Evolutionary conservation across 1,140 invertebrate species (phyloP), one percentile per base, ranked within the genome.

Genomic region (Daktulosphaira vitifoliae): DNA sequence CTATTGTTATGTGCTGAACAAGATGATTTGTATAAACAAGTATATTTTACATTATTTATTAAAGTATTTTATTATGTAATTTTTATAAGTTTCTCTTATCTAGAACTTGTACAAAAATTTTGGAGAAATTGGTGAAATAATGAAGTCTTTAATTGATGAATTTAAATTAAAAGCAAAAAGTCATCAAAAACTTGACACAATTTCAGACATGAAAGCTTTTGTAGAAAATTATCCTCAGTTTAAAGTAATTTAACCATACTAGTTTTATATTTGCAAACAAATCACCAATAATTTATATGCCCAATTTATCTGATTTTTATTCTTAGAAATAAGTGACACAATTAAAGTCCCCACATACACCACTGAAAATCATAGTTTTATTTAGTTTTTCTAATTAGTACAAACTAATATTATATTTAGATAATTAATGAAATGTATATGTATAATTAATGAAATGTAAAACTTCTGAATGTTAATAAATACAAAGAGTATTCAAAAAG

Each of bases 181-280:
- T 71, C 88, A 92, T 69, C 91, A 98, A 73, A 98, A 98, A 80
- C 88, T 99, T 3, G 96, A 99, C 79, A 96, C 91, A 68, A 98
- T 99, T 71, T 82, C 86, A 0, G 96, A 99, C 74, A 98, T 99
- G 95, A 99, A 99, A 79, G 87, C 86, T 71, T 99, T 99, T 79
- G 90, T 99, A 11, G 96, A 99, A 74, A 89, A 89, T 15, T 99
- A 99, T 81, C 96, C 96, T 0, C 86, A 98, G 69, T 99, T 99
- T 73, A 98, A 97, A 77, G 81, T 82, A 71, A 33, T 70, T 26
- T 39, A 25, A 38, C 0, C 22, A 23, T 39, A 54, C n/a, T 54
- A n/a, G 33, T 7, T 25, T 23, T 49, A 22, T 13, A 5, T 42
- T 42, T 6, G n/a, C n/a, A n/a, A n/a, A n/a, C n/a, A n/a, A n/a